Percentiles rank a stretch among this genome's conserved stretches.
Evolutionary conservation across 2,113 vertebrate species (phyloP).

Genomic region (Cricetomys ansorgei): DNA sequence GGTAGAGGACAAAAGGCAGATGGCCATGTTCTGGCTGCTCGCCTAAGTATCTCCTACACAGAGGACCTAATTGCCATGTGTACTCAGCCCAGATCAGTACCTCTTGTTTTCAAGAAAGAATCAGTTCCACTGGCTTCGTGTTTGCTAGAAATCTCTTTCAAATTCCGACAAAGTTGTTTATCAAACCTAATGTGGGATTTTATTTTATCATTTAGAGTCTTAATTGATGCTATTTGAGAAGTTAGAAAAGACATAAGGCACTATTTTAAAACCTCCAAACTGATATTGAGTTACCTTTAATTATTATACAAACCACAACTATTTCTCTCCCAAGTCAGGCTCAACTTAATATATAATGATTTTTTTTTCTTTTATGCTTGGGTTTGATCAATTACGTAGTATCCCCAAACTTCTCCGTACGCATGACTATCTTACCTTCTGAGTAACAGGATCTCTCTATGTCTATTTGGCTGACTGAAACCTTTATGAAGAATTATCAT

Average conservation of each 20-base stretch:
- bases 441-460: background rate
- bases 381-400: background rate
- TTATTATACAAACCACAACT: background rate
- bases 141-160: background rate
- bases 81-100: background rate
- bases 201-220: background rate
- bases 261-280: background rate
- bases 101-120: background rate
- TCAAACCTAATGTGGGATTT: background rate
- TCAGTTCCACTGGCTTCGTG: background rate
- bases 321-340: background rate
- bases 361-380: background rate
- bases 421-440: background rate
- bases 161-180: background rate
- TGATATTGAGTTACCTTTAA: background rate
- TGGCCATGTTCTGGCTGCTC: background rate
- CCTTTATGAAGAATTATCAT: background rate
- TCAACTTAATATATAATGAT: background rate
- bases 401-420: background rate
- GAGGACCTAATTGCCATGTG: background rate
- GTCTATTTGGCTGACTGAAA: background rate
- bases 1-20: background rate
- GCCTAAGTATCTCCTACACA: background rate
- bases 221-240: background rate
- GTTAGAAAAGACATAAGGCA: background rate